A percentile compares a stretch with the other conserved stretches of the same genome.
Conservation (phyloP, 2,888 invertebrate species). For the Ernsta delagoae region DNA sequence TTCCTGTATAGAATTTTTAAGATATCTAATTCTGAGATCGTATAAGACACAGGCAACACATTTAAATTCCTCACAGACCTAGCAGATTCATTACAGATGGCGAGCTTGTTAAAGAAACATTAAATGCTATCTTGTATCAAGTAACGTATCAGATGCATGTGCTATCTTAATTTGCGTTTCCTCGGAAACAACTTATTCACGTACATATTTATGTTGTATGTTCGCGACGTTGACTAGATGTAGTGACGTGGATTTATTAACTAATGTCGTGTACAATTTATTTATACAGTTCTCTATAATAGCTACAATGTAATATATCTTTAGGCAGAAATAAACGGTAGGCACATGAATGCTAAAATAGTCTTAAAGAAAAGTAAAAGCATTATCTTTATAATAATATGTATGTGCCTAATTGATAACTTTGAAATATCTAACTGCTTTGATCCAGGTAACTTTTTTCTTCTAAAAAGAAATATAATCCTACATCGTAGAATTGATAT, state of each 20-base stretch:
- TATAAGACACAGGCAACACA: neutral
- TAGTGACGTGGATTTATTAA: slow-evolving; percentile 23
- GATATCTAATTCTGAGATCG: neutral
- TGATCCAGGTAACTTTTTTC: too few species aligned
- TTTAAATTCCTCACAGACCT: neutral
- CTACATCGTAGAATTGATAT: too few species aligned
- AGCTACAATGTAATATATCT: neutral
- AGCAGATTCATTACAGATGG: slow-evolving; percentile 5
- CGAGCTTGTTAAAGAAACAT: slow-evolving; percentile 22
- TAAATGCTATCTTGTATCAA: slow-evolving; percentile 15
- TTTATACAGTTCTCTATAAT: neutral
- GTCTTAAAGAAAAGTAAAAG: too few species aligned
- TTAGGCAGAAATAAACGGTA: too few species aligned
- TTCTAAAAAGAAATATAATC: too few species aligned
- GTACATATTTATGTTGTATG: slow-evolving; percentile 10
- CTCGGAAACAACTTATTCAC: slow-evolving; percentile 10
- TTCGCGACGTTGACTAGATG: slow-evolving; percentile 17
- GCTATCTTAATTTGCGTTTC: slow-evolving; percentile 21
- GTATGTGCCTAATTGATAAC: too few species aligned
- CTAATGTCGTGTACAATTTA: slow-evolving; percentile 5
- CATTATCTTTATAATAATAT: too few species aligned
- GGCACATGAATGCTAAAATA: neutral
- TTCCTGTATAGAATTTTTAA: neutral
- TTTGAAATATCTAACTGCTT: too few species aligned
- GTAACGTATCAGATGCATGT: slow-evolving; percentile 21